phyloP scores from a whole-genome alignment of 2,888 invertebrate species.

The Acrobasis consociella region DNA sequence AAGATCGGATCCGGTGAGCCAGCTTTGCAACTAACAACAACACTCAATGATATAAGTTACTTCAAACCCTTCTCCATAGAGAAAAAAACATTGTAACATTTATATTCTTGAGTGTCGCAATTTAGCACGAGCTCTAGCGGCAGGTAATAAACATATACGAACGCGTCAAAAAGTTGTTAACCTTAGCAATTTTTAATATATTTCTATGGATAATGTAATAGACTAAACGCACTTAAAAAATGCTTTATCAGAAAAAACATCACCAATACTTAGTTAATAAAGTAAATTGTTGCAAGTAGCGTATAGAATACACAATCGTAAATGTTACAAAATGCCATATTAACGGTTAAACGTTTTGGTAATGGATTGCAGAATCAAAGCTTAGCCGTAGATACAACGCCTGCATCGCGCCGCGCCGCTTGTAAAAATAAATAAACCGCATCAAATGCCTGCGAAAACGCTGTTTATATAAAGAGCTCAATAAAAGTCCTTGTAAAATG shows the following conservation, averaged over 20 bases:
- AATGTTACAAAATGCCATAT: slow-evolving; percentile 30
- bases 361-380: slow-evolving; percentile 47
- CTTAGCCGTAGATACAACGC: slow-evolving; percentile 43
- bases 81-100: not conserved
- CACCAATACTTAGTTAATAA: not conserved
- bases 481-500: not conserved
- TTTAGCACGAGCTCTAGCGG: slow-evolving; percentile 30
- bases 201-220: not conserved
- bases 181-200: not conserved
- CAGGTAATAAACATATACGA: not conserved
- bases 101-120: slow-evolving; percentile 34
- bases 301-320: slow-evolving; percentile 3
- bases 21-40: slow-evolving; percentile 74
- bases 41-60: slow-evolving; percentile 40
- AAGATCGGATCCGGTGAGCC: slow-evolving; percentile 88
- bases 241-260: not conserved
- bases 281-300: not conserved
- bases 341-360: slow-evolving; percentile 44
- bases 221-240: not conserved
- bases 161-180: not conserved
- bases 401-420: slow-evolving; percentile 44
- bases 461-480: slow-evolving; percentile 7
- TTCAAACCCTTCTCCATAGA: not conserved
- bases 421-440: slow-evolving; percentile 30
- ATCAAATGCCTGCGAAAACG: slow-evolving; percentile 21